Conservation (phyloP, 2,113 vertebrate genomes). For the Catharus bicknelli region DNA sequence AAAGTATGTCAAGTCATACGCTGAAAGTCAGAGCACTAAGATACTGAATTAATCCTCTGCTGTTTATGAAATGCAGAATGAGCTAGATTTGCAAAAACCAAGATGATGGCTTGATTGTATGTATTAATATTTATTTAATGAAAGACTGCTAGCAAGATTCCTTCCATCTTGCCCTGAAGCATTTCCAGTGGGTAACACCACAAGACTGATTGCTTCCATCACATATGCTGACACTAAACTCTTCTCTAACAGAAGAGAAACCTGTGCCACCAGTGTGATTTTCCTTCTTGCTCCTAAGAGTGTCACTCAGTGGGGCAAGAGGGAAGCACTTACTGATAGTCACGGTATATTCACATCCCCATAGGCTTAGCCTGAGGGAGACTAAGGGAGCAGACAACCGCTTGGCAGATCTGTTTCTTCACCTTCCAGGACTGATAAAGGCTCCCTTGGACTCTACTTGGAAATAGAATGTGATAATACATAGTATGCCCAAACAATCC, state of each 20-base stretch:
- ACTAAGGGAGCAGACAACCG: neutral
- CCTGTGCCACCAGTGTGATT: neutral
- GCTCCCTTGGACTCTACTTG: neutral
- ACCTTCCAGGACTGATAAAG: neutral
- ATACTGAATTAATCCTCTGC: neutral
- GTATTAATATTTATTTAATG: neutral
- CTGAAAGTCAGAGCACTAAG: neutral
- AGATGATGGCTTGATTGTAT: neutral
- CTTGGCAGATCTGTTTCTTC: neutral
- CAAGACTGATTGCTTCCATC: neutral
- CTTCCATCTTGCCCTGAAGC: neutral
- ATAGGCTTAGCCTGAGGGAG: neutral
- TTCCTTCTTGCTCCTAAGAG: neutral
- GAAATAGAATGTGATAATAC: neutral
- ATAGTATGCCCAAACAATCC: neutral
- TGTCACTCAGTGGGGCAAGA: neutral
- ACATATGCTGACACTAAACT: neutral
- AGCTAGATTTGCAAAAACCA: neutral
- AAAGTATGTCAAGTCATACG: neutral
- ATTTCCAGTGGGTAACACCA: neutral
- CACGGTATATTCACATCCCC: neutral
- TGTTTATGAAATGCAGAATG: neutral
- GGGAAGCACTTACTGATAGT: neutral
- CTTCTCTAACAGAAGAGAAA: neutral
- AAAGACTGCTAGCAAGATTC: neutral